A percentile compares a stretch with the other conserved stretches of the same genome.
Evolutionary conservation across 2,888 invertebrate species (phyloP).

Genomic region (Lapara coniferarum): DNA sequence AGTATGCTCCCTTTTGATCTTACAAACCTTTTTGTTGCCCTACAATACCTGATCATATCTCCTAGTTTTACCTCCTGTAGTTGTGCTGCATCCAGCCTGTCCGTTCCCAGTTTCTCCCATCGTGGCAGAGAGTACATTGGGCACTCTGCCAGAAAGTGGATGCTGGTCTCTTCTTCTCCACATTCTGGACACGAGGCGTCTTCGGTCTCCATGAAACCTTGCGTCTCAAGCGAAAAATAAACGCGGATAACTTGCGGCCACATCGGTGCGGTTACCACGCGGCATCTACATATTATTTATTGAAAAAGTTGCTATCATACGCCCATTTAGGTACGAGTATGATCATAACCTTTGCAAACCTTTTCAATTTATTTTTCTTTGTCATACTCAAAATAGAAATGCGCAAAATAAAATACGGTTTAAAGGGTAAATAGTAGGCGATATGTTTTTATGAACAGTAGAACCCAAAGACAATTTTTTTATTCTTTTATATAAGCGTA

Average conservation of each 20-base stretch:
- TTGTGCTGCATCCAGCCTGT: too few relatives aligned
- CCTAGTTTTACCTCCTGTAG: too few relatives aligned
- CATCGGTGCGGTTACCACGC: conserved; percentile 30
- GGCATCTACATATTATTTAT: conserved; percentile 20
- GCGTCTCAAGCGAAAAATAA: conserved; percentile 24
- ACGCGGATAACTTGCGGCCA: conserved; percentile 35
- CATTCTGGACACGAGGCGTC: too few relatives aligned
- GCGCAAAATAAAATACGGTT: not conserved
- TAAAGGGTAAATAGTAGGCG: not conserved
- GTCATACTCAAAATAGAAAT: not conserved
- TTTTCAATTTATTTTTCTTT: not conserved
- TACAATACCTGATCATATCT: too few relatives aligned
- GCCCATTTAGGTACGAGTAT: not conserved
- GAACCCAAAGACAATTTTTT: not conserved
- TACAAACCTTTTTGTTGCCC: too few relatives aligned
- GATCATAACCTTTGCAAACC: not conserved
- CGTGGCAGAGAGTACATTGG: too few relatives aligned
- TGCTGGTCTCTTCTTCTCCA: too few relatives aligned
- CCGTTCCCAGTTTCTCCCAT: too few relatives aligned
- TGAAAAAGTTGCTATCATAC: not conserved
- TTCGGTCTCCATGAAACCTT: conserved; percentile 40
- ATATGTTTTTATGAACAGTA: not conserved
- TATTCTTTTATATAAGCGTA: conserved; percentile 5
- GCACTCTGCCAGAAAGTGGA: too few relatives aligned
- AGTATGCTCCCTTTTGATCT: too few relatives aligned